These are phyloP conservation scores for Diploptera punctata DNA, from an alignment of 2,888 invertebrate genomes.

Conservation along the genomic window DNA sequence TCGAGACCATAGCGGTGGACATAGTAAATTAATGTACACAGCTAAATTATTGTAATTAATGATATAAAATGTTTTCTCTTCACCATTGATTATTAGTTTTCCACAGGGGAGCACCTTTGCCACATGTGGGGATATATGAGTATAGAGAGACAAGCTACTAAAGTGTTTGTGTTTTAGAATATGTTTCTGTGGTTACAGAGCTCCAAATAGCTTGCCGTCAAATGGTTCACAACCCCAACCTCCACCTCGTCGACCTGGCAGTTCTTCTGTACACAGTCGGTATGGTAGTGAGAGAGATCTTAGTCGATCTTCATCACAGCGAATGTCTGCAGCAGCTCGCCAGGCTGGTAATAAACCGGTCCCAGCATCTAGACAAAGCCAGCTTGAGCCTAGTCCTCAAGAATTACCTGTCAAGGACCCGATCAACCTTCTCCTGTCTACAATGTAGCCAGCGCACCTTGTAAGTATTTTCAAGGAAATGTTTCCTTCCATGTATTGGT, in stretches of 20 bases:
- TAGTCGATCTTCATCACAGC: constrained; percentile 58
- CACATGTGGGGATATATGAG: too few relatives aligned
- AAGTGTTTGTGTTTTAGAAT: too few relatives aligned
- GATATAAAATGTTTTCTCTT: too few relatives aligned
- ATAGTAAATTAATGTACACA: too few relatives aligned
- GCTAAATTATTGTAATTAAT: too few relatives aligned
- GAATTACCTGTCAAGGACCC: constrained; percentile 57
- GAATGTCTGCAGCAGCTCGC: constrained; percentile 52
- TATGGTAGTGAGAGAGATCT: constrained; percentile 63
- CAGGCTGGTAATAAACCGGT: constrained; percentile 36
- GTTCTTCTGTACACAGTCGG: constrained; percentile 51
- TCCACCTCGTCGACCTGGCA: constrained; percentile 30
- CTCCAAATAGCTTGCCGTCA: constrained; percentile 35
- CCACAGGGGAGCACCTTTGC: too few relatives aligned
- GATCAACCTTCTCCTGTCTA: constrained; percentile 50
- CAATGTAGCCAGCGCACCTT: constrained; percentile 59
- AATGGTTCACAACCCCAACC: constrained; percentile 28
- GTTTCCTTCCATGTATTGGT: too few relatives aligned
- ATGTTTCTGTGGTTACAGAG: not conserved
- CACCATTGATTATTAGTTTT: too few relatives aligned
- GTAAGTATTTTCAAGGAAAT: too few relatives aligned
- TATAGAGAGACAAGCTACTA: too few relatives aligned
- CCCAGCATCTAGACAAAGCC: constrained; percentile 47
- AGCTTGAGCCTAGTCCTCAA: constrained; percentile 53
- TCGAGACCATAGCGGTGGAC: too few relatives aligned